Evolutionary conservation across 2,797 vertebrate genomes (phyloP).

Genomic region (Characodon lateralis): DNA sequence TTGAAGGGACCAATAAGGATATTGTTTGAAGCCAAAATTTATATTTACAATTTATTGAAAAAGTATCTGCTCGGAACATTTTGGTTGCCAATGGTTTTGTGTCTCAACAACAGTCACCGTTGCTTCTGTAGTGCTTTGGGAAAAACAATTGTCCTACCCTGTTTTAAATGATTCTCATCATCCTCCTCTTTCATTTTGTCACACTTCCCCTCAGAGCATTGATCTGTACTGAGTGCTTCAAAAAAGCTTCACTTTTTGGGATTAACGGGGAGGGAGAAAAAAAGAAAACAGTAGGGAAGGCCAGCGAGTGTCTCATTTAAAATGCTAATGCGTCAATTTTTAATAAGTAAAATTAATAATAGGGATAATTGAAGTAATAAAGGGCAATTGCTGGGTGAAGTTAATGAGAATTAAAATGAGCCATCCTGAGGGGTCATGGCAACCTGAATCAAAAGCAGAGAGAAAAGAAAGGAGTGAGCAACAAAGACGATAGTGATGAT

Average conservation of each 20-base stretch:
- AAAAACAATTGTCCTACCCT: not conserved
- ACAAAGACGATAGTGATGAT: conserved; percentile 17
- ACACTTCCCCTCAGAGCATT: conserved; percentile 55
- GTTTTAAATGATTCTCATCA: conserved; percentile 21
- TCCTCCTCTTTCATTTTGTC: conserved; percentile 47
- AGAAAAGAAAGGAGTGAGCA: conserved; percentile 8
- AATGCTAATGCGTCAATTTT: conserved; percentile 74
- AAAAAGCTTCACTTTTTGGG: conserved; percentile 31
- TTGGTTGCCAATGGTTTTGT: not conserved
- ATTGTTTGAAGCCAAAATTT: not conserved
- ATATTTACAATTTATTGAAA: not conserved
- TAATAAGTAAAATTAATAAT: conserved; percentile 78
- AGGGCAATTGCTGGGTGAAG: conserved; percentile 64
- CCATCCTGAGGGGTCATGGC: conserved; percentile 72
- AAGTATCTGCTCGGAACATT: not conserved
- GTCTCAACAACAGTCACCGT: not conserved
- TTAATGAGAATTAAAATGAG: conserved; percentile 73
- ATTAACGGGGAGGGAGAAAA: conserved; percentile 21
- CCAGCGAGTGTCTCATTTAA: conserved; percentile 57
- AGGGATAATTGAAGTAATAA: conserved; percentile 76
- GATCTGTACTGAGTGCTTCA: conserved; percentile 36
- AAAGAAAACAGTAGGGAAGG: conserved; percentile 7
- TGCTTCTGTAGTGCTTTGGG: not conserved
- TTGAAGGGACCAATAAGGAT: not conserved
- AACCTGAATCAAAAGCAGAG: conserved; percentile 54